phyloP scores from a whole-genome alignment of 2,797 vertebrate genomes.

The Pseudochirops cupreus region DNA sequence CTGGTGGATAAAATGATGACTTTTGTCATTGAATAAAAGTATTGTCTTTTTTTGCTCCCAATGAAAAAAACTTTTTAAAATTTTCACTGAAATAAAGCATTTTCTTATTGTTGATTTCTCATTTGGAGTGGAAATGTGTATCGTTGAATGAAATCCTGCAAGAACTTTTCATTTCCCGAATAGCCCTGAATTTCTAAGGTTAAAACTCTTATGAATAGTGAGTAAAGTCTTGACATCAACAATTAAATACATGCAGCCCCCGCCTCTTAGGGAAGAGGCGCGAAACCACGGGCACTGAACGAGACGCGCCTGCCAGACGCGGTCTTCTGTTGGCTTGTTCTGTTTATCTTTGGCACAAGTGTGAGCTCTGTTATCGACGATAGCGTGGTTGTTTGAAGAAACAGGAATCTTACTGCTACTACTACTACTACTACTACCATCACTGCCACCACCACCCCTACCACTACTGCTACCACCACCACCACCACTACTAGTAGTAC shows the following conservation, averaged over 20 bases:
- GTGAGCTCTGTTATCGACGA: background rate
- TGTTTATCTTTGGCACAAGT: background rate
- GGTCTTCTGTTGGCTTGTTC: background rate
- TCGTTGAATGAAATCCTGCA: background rate
- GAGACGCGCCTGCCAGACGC: background rate
- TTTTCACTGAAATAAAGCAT: background rate
- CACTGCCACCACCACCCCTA: no score
- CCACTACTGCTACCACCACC: no score
- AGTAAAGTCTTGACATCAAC: background rate
- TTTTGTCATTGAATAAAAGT: background rate
- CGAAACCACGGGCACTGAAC: background rate
- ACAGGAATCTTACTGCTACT: background rate
- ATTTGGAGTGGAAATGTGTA: background rate
- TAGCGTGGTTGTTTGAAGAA: background rate
- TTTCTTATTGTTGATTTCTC: background rate
- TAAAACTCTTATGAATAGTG: background rate
- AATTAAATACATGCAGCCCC: background rate
- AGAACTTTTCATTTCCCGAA: background rate
- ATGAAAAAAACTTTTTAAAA: no score
- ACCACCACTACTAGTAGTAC: no score
- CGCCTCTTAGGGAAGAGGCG: background rate
- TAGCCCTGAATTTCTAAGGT: background rate
- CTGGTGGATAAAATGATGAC: background rate
- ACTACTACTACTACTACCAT: background rate
- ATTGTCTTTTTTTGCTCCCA: background rate